phyloP scores from a whole-genome alignment of 64 coral and sea anemone species.

The Stylophora pistillata region DNA sequence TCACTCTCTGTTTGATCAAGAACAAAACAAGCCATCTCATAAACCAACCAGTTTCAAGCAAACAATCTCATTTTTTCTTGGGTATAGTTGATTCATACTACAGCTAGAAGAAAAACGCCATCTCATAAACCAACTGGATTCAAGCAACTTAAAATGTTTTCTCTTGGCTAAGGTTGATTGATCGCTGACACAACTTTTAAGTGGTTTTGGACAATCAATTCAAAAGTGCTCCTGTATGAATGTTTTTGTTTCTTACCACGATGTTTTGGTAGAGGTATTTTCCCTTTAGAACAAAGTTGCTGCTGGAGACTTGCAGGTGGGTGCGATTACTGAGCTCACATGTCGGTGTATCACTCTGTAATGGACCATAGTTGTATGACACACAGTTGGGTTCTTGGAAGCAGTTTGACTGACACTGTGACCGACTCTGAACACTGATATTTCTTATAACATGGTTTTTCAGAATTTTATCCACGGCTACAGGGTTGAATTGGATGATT shows the following conservation, averaged over 20 bases:
- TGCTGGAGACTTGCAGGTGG: not conserved
- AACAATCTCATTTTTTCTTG: too few species aligned
- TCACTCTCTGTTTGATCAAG: too few species aligned
- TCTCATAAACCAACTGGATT: too few species aligned
- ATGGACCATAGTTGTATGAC: conserved; percentile 35
- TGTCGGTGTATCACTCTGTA: not conserved
- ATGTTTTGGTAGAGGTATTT: not conserved
- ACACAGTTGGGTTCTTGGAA: conserved; percentile 11
- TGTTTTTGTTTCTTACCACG: conserved; percentile 4
- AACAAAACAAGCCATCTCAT: too few species aligned
- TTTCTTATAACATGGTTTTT: conserved; percentile 7
- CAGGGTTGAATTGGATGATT: not conserved
- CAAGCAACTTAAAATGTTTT: too few species aligned
- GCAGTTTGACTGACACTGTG: conserved; percentile 8
- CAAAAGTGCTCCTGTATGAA: not conserved
- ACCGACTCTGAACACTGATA: not conserved
- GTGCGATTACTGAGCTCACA: conserved; percentile 23
- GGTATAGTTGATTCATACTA: too few species aligned
- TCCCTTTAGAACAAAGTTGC: not conserved
- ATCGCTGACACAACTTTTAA: too few species aligned
- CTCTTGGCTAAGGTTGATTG: too few species aligned
- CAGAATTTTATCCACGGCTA: not conserved
- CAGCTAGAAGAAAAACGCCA: too few species aligned
- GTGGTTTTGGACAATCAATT: too few species aligned
- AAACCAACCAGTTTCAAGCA: too few species aligned